Evolutionary conservation across 2,888 invertebrate species (phyloP).

Genomic region (Drosophila neonasuta): DNA sequence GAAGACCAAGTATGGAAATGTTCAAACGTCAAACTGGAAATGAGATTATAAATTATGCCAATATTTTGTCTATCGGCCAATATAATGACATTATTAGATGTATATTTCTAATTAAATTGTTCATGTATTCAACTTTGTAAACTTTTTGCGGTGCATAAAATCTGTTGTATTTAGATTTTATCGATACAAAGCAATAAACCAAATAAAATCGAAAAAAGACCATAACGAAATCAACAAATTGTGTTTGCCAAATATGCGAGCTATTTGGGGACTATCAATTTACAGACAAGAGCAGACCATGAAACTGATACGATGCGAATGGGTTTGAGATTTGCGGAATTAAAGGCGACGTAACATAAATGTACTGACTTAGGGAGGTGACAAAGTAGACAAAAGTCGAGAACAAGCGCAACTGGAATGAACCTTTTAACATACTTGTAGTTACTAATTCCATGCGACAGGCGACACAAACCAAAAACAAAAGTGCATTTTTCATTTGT

Average conservation of each 20-base stretch:
- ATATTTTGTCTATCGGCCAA: background rate
- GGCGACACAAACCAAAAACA: slow-evolving; percentile 61
- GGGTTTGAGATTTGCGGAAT: slow-evolving; percentile 8
- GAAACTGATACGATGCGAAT: slow-evolving; percentile 74
- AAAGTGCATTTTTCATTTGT: slow-evolving; percentile 74
- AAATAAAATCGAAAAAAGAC: background rate
- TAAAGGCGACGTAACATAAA: background rate
- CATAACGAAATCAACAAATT: slow-evolving; percentile 44
- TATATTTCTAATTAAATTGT: too few relatives aligned
- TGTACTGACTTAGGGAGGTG: slow-evolving; percentile 40
- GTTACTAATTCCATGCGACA: slow-evolving; percentile 78
- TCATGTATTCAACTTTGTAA: background rate
- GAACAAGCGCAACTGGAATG: slow-evolving; percentile 76
- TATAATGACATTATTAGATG: background rate
- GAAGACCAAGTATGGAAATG: background rate
- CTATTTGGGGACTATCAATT: slow-evolving; percentile 73
- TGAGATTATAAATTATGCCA: too few relatives aligned
- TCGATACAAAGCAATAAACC: background rate
- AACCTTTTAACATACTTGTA: slow-evolving; percentile 80
- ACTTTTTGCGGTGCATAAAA: background rate
- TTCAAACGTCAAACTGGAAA: too few relatives aligned
- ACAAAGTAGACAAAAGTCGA: slow-evolving; percentile 71
- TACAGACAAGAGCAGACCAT: slow-evolving; percentile 70
- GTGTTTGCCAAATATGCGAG: slow-evolving; percentile 63
- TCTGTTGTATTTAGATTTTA: background rate